Evolutionary conservation across 1,140 invertebrate species (phyloP), one percentile per base, ranked within the genome.

Genomic region (Bombyx mandarina): DNA sequence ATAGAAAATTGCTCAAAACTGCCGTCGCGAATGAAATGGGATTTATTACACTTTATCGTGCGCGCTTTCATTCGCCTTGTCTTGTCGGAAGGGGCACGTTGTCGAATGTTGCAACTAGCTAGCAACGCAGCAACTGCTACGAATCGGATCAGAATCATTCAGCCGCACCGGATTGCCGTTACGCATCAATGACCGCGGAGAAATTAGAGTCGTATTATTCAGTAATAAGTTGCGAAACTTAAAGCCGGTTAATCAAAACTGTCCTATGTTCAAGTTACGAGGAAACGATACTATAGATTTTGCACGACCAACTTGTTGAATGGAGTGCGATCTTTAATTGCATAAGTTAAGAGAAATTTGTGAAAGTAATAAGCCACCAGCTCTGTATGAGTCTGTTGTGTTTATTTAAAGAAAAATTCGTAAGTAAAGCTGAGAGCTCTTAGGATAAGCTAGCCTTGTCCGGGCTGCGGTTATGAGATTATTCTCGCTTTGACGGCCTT

Each of bases 131-230:
- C 68, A 63, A 67, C 69, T 71, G 68, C 70, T 72, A 73, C 73
- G 77, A 82, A 80, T 83, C 76, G 74, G 78, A 78, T 83, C 77
- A 73, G 74, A 84, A 82, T 77, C 75, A 72, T 62, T 83, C 69
- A 73, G 73, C 69, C 76, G 82, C 79, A 72, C 80, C 77, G 77
- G 82, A 86, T 85, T 83, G 80, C 73, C 67, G 80, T 67, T 65
- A 82, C 80, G 83, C 80, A 76, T 74, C 77, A 74, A 50, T 65
- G 75, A 61, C 51, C 66, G 66, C 76, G 73, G 83, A 84, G 83
- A 86, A 84, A 86, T 84, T 83, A 69, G 82, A 79, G 74, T 82
- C 62, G 56, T 63, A 57, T 60, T 51, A 10, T 64, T 63, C 63
- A 53, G 62, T 70, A 73, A 72, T 70, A 59, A 61, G 73, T 86